Conservation (phyloP, 2,797 vertebrate species). For the Channallabes apus region DNA sequence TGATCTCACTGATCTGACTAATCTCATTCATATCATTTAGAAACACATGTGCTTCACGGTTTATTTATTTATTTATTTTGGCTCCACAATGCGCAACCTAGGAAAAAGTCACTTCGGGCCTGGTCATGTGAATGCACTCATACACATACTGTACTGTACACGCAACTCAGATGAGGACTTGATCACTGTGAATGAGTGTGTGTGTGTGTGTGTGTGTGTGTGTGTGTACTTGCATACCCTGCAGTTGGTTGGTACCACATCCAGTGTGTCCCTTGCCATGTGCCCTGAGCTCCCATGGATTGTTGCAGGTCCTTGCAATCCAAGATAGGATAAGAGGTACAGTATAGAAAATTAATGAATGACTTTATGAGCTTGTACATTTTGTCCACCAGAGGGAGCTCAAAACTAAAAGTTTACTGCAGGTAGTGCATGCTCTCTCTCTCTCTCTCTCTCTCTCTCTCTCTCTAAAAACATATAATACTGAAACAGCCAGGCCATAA, state of each 20-base stretch:
- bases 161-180: not conserved
- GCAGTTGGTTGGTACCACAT: too few species aligned
- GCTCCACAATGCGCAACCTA: too few species aligned
- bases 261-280: too few species aligned
- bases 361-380: not conserved
- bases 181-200: too few species aligned
- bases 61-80: too few species aligned
- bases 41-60: too few species aligned
- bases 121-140: not conserved
- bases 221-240: too few species aligned
- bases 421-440: not conserved
- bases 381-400: conserved; percentile 9
- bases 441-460: not conserved
- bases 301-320: too few species aligned
- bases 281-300: too few species aligned
- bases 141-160: not conserved
- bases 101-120: not conserved
- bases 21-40: not conserved
- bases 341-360: too few species aligned
- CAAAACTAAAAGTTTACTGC: not conserved
- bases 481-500: not conserved
- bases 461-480: not conserved
- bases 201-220: too few species aligned
- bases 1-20: not conserved
- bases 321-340: too few species aligned